Evolutionary conservation across 2,113 vertebrate species (phyloP), one percentile per base, ranked within the genome.

Genomic region (Kryptolebias marmoratus): DNA sequence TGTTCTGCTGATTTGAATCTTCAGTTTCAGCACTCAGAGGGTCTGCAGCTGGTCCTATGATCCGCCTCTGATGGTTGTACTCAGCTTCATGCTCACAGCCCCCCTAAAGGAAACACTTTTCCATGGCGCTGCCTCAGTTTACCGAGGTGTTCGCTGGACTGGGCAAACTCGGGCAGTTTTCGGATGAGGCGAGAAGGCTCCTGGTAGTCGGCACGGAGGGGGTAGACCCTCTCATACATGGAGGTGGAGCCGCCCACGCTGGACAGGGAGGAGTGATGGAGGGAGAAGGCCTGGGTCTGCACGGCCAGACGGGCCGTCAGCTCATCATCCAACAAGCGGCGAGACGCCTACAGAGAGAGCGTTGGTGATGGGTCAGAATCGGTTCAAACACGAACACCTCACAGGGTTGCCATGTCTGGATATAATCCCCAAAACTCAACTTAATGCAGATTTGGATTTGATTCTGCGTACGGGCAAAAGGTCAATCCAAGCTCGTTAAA

Each of bases 181-280:
- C 96, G 90, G 75, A 98, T 95, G 57, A 97, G 92, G 61, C 94
- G 93, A 0, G 96, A 96, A 0, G 97, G 97, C 88, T 99, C 97
- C 93, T 99, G 97, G 91, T 98, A 99, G 88, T 98, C 97, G 0
- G 95, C 94, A 15, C 95, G 95, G 65, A 98, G 92, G 2, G 97
- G 98, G 72, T 98, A 99, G 84, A 99, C 98, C 80, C 96, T 94
- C 78, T 99, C 98, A 0, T 99, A 99, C 12, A 97, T 98, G 55
- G 96, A 95, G 67, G 94, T 96, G 22, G 95, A 97, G 56, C 94
- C 95, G 1, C 92, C 94, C 47, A 97, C 96, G 0, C 95, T 98
- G 66, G 96, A 94, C 9, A 94, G 91, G 2, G 96, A 94, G 27
- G 96, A 98, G 75, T 93, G 94, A 66, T 92, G 95, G 91, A 95